phyloP scores from a whole-genome alignment of 2,888 invertebrate species.

The Ophioninae sp. region DNA sequence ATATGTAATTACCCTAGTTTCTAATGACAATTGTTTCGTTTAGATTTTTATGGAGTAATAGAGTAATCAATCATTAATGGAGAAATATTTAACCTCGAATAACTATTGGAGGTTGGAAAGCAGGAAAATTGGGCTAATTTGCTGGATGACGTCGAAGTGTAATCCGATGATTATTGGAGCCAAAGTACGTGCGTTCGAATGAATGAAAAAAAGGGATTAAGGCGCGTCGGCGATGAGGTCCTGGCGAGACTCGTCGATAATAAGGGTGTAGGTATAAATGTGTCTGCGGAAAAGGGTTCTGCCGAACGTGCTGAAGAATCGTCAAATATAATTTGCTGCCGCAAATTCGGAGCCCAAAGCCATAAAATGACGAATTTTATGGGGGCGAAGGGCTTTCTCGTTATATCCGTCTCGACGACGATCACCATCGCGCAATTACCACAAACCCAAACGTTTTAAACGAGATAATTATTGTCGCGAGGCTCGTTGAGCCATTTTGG shows the following conservation, averaged over 20 bases:
- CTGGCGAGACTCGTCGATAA: slow-evolving; percentile 27
- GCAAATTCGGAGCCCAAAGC: slow-evolving; percentile 20
- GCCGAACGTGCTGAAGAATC: not conserved
- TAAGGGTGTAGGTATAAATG: slow-evolving; percentile 8
- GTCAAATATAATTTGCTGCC: slow-evolving; percentile 32
- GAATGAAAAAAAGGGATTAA: not conserved
- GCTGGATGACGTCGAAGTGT: not conserved
- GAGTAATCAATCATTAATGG: not conserved
- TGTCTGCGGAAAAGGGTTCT: not conserved
- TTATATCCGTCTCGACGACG: slow-evolving; percentile 6
- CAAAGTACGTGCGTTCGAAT: not conserved
- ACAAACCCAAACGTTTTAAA: slow-evolving; percentile 4
- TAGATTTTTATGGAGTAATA: not conserved
- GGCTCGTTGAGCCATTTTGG: too few relatives aligned
- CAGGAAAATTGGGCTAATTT: not conserved
- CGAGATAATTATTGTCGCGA: slow-evolving; percentile 3
- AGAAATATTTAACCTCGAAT: not conserved
- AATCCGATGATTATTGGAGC: not conserved
- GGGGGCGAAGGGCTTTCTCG: not conserved
- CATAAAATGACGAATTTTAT: slow-evolving; percentile 24
- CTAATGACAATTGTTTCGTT: not conserved
- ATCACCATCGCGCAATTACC: slow-evolving; percentile 17
- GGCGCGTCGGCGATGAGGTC: slow-evolving; percentile 4
- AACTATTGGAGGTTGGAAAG: not conserved
- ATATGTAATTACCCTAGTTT: not conserved